Base-by-base conservation (phyloP, 2,797 vertebrate species). In the Esox masquinongy region DNA sequence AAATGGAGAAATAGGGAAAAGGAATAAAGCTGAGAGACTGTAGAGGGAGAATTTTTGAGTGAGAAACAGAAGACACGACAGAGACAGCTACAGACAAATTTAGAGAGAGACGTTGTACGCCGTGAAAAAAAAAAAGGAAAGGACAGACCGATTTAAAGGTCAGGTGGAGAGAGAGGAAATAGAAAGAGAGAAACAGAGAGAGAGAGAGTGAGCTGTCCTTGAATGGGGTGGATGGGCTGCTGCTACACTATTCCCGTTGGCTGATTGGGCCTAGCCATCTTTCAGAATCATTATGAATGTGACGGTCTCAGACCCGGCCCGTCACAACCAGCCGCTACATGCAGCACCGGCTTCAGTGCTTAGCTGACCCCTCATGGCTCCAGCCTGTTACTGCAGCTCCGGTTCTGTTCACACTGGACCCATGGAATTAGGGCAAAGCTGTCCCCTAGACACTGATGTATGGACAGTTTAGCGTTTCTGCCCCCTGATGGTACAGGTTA, bases 231-330 rank as follows among this genome's bases (percentile, higher is more conserved):
- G 82, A 83, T 76, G 53, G 71, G 80, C 85, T 80, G 83, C 77
- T 79, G 83, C 77, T 79, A 68, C 75, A 53, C 76, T 88, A 80
- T 84, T 77, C 78, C 71, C 77, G 86, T 91, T 91, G 86, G 88
- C 87, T 90, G 89, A 93, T 90, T 94, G 93, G 90, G 72, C 90
- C 80, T 93, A 93, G 93, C 88, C 89, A 90, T 94, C 90, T 93
- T 92, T 85, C 75, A 84, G 69, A 82, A 87, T 88, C 74, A 83
- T 81, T 84, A 63, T 77, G 84, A 82, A 85, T 70, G 31, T 49
- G 77, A 83, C 82, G 88, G 84, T 75, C 39, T 72, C 74, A 39
- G 50, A 83, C 74, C 88, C 88, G 86, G 87, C 89, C 90, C 85
- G 80, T 90, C 83, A 64, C 80, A 19, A 85, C 85, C 83, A 87